A percentile compares a stretch with the other conserved stretches of the same genome.
Conservation (phyloP, 1,140 invertebrate genomes). For the Penaeus vannamei region DNA sequence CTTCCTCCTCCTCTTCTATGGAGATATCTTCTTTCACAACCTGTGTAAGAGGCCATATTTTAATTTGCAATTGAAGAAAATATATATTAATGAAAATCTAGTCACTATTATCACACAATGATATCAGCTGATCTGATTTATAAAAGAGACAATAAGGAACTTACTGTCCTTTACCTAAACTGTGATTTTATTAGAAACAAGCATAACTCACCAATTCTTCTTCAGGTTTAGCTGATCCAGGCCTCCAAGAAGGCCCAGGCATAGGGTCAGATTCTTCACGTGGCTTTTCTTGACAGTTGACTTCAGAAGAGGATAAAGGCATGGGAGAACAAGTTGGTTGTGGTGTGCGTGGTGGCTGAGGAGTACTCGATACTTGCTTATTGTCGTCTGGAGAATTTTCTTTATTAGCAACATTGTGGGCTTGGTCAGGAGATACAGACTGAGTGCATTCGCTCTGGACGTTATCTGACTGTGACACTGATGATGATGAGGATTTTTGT, state of each 20-base stretch:
- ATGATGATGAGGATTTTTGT: conserved; percentile 66
- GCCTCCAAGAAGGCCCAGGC: conserved; percentile 64
- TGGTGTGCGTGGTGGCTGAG: conserved; percentile 63
- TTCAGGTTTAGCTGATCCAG: conserved; percentile 35
- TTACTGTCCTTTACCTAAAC: too few relatives aligned
- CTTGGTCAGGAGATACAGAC: conserved; percentile 61
- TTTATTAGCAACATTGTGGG: conserved; percentile 48
- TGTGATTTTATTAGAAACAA: too few relatives aligned
- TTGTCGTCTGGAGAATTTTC: conserved; percentile 64
- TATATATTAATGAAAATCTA: not conserved
- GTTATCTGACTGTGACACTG: conserved; percentile 67
- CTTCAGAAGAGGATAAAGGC: conserved; percentile 40
- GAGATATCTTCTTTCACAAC: conserved; percentile 66
- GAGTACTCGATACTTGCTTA: conserved; percentile 55
- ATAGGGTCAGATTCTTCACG: conserved; percentile 62
- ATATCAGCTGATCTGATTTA: not conserved
- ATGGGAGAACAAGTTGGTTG: conserved; percentile 54
- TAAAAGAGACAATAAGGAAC: too few relatives aligned
- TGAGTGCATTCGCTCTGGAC: conserved; percentile 58
- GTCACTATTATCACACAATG: not conserved
- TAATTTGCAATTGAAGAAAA: conserved; percentile 3
- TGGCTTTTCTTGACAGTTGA: conserved; percentile 56
- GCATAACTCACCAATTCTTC: conserved; percentile 55
- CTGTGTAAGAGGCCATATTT: conserved; percentile 20
- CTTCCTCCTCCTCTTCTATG: conserved; percentile 64